Evolutionary conservation across 2,113 vertebrate genomes (phyloP), one percentile per base, ranked within the genome.

Genomic region (Pica pica): DNA sequence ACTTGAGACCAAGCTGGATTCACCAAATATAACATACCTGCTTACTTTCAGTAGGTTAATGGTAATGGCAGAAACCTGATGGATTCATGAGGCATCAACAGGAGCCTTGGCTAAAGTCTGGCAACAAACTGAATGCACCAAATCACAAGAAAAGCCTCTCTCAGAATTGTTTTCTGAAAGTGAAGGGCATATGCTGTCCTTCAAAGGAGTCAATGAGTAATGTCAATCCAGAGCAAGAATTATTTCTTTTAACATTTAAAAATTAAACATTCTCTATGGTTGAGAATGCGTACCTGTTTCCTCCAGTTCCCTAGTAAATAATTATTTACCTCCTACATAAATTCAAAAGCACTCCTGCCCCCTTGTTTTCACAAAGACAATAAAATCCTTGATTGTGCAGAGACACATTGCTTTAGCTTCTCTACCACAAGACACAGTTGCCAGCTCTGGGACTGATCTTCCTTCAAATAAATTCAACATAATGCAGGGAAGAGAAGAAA

Each of bases 341-440:
- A 89, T 24, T 21, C n/a, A 49, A 52, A 10, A 37, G 11, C 17
- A 47, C 52, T 56, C 30, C 52, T 71, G 26, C 4, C 23, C 7
- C 37, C 20, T 70, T 30, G 31, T 61, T 87, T 30, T 89, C 37
- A 75, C 33, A 75, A 83, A 65, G 13, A 37, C 26, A 87, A 23
- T 42, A 61, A 76, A 92, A 87, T 8, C 42, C 41, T 42, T 26
- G 50, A 37, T 7, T 55, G 24, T 33, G 35, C 44, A 79, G 65
- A 63, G 20, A 78, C 15, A 80, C 26, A 16, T 13, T 20, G 26
- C 23, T 70, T 64, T 53, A 57, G 42, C 37, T 80, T 28, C 68
- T 59, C n/a, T 18, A 30, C 28, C 21, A 19, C 0, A 0, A 35
- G 56, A 73, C 9, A 49, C 1, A 30, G 10, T 4, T 46, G 44